Percentiles rank a stretch among this genome's conserved stretches.
phyloP scores from a whole-genome alignment of 2,888 invertebrate genomes.

The Bellardia bayeri region DNA sequence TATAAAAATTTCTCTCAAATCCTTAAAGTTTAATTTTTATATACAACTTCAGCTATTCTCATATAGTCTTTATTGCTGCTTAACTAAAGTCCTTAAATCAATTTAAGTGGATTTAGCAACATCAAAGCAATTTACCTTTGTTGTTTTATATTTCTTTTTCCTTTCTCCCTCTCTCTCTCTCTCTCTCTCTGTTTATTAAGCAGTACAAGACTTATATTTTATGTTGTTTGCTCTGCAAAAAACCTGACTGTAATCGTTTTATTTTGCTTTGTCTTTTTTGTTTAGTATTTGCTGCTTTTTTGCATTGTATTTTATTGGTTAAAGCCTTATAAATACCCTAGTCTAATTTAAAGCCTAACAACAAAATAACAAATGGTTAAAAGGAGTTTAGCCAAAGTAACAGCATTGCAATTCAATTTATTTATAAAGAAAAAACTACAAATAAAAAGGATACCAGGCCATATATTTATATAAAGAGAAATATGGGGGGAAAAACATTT shows the following conservation, averaged over 20 bases:
- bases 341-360: constrained; percentile 68
- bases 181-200: constrained; percentile 27
- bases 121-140: constrained; percentile 79
- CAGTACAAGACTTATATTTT: constrained; percentile 44
- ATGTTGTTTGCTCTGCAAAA: not conserved
- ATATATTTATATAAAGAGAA: constrained; percentile 49
- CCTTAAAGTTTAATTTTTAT: not conserved
- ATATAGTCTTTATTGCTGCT: constrained; percentile 50
- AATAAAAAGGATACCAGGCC: constrained; percentile 53
- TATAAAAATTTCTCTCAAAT: not conserved
- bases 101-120: constrained; percentile 81
- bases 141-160: constrained; percentile 25
- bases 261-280: constrained; percentile 37
- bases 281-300: constrained; percentile 38
- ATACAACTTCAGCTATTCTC: not conserved
- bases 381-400: constrained; percentile 11
- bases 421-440: constrained; percentile 17
- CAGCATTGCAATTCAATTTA: constrained; percentile 21
- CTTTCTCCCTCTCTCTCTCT: too few relatives aligned
- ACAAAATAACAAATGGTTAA: constrained; percentile 49
- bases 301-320: constrained; percentile 60
- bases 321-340: constrained; percentile 69
- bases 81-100: constrained; percentile 77
- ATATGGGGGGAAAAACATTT: constrained; percentile 32
- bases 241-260: constrained; percentile 11